These are phyloP conservation scores for Balaenoptera acutorostrata DNA, from an alignment of 2,113 vertebrate genomes.

Conservation along the genomic window DNA sequence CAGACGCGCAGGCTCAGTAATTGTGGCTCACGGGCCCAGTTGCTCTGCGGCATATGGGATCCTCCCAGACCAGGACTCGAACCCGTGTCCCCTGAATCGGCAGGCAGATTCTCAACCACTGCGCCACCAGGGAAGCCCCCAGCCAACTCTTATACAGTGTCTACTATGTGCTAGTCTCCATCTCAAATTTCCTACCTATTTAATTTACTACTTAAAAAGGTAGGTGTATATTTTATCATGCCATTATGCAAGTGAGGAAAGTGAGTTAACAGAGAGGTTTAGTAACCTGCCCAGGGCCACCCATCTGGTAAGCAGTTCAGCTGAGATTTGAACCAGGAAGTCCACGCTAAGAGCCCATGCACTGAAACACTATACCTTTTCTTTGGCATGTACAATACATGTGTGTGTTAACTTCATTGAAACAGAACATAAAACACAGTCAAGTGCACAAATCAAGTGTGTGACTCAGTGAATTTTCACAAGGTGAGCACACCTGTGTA, in stretches of 20 bases:
- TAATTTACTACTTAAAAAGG: background rate
- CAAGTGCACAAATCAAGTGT: background rate
- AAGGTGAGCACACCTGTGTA: background rate
- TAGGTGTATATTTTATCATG: background rate
- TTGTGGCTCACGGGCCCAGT: no score
- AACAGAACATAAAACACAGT: background rate
- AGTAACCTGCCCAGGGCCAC: background rate
- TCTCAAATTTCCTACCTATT: background rate
- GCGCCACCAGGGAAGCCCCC: no score
- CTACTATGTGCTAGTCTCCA: background rate
- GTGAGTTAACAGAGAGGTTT: background rate
- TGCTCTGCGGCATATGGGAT: no score
- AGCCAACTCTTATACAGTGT: background rate
- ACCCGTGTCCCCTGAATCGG: no score
- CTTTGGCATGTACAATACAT: background rate
- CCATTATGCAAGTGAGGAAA: background rate
- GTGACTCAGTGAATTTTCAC: background rate
- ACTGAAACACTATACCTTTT: background rate
- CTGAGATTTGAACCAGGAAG: background rate
- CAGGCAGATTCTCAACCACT: no score
- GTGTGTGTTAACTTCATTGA: background rate
- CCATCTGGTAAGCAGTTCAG: background rate
- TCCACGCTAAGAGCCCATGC: background rate
- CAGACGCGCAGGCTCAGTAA: no score
- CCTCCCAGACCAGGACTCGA: no score